A percentile compares a stretch with the other conserved stretches of the same genome.
Conservation (phyloP, 2,888 invertebrate genomes). For the Parelbella ahira region DNA sequence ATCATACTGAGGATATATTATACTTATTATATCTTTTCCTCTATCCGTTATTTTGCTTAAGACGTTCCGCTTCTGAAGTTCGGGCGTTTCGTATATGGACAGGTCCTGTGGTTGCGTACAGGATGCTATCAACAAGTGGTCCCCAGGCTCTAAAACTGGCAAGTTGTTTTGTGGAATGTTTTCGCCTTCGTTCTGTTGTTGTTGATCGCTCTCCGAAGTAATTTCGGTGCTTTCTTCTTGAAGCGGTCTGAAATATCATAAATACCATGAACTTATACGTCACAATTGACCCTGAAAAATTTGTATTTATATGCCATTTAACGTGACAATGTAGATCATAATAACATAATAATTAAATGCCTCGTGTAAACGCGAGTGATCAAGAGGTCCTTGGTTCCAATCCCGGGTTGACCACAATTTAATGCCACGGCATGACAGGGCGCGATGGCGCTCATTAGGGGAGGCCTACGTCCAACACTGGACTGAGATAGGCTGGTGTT, state of each 20-base stretch:
- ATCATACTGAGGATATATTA: conserved; percentile 68
- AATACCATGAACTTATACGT: too few relatives aligned
- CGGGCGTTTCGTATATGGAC: conserved; percentile 44
- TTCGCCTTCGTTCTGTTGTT: conserved; percentile 34
- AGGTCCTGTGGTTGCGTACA: conserved; percentile 37
- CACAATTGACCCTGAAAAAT: too few relatives aligned
- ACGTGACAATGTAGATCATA: too few relatives aligned
- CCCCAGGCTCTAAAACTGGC: conserved; percentile 83
- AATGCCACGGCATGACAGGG: too few relatives aligned
- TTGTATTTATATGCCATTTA: too few relatives aligned
- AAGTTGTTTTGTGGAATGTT: conserved; percentile 48
- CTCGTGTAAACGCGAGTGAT: too few relatives aligned
- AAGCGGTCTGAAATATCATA: conserved; percentile 31
- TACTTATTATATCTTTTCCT: conserved; percentile 70
- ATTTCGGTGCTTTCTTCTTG: conserved; percentile 32
- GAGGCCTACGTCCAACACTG: too few relatives aligned
- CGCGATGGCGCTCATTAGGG: too few relatives aligned
- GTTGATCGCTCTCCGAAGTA: conserved; percentile 29
- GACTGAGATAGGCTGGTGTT: too few relatives aligned
- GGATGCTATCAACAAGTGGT: conserved; percentile 80
- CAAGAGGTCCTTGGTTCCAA: too few relatives aligned
- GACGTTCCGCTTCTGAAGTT: conserved; percentile 60
- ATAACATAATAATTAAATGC: too few relatives aligned
- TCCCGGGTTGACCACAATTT: too few relatives aligned
- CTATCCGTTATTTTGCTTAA: conserved; percentile 66